Percentiles rank a stretch among this genome's conserved stretches.
Evolutionary conservation across 2,113 vertebrate species (phyloP).

Genomic region (Oxyura jamaicensis): DNA sequence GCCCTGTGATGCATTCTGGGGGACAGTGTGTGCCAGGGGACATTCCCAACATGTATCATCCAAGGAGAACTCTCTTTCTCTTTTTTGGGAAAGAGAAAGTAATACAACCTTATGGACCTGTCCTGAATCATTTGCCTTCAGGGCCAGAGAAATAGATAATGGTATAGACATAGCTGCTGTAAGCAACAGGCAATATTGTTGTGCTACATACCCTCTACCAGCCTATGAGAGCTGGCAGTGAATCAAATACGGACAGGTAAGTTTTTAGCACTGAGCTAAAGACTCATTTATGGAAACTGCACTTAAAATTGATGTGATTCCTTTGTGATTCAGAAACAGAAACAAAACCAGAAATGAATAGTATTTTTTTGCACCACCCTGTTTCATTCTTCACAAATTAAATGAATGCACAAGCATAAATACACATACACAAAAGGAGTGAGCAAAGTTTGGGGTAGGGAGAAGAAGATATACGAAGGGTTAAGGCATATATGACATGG

Average conservation of each 20-base stretch:
- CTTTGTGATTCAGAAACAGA: not conserved
- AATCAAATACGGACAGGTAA: not conserved
- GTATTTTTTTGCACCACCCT: not conserved
- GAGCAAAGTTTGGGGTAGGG: not conserved
- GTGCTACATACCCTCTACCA: not conserved
- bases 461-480: not conserved
- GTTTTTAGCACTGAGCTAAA: not conserved
- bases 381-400: not conserved
- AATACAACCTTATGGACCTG: not conserved
- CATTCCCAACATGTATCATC: not conserved
- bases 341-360: not conserved
- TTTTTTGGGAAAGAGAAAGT: not conserved
- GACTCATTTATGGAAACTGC: not conserved
- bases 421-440: not conserved
- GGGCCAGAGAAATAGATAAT: not conserved
- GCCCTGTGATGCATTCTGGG: not conserved
- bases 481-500: not conserved
- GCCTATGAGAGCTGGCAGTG: not conserved
- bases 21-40: not conserved
- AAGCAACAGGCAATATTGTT: not conserved
- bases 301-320: not conserved
- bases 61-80: not conserved
- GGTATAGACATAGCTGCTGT: accelerated
- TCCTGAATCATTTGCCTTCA: not conserved
- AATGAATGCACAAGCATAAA: not conserved